phyloP scores from a whole-genome alignment of 2,888 invertebrate species.

The Ischnus inquisitorius region DNA sequence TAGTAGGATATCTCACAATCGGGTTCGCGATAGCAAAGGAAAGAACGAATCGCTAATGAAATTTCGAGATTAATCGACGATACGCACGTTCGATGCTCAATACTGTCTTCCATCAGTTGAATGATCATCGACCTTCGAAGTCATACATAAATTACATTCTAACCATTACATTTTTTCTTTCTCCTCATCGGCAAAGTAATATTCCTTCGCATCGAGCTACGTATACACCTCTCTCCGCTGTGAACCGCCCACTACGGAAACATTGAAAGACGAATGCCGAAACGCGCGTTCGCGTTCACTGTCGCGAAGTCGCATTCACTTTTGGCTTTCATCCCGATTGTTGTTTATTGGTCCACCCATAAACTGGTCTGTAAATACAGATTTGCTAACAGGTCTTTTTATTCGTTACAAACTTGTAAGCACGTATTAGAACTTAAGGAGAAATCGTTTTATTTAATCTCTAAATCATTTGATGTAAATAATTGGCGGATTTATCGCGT shows the following conservation, averaged over 20 bases:
- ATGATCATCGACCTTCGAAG: slow-evolving; percentile 39
- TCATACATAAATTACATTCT: slow-evolving; percentile 15
- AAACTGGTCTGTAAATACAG: slow-evolving; percentile 70
- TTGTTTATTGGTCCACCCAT: slow-evolving; percentile 71
- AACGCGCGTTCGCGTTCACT: slow-evolving; percentile 8
- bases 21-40: slow-evolving; percentile 3
- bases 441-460: slow-evolving; percentile 62
- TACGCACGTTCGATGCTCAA: slow-evolving; percentile 56
- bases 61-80: slow-evolving; percentile 47
- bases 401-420: slow-evolving; percentile 63
- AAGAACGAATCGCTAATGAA: slow-evolving; percentile 8
- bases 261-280: slow-evolving; percentile 25
- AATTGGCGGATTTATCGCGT: slow-evolving; percentile 33
- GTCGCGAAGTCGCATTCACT: slow-evolving; percentile 27
- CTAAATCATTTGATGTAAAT: slow-evolving; percentile 69
- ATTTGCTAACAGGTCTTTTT: slow-evolving; percentile 68
- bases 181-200: not conserved
- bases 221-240: slow-evolving; percentile 20
- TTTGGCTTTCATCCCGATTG: slow-evolving; percentile 52
- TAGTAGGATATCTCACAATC: not conserved
- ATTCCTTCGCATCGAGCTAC: not conserved
- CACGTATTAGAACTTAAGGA: slow-evolving; percentile 58
- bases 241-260: slow-evolving; percentile 17
- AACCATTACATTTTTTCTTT: not conserved
- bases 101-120: slow-evolving; percentile 62